Base-by-base conservation (phyloP, 35 echinoderm and acorn worm species). In the Chiridota heheva region DNA sequence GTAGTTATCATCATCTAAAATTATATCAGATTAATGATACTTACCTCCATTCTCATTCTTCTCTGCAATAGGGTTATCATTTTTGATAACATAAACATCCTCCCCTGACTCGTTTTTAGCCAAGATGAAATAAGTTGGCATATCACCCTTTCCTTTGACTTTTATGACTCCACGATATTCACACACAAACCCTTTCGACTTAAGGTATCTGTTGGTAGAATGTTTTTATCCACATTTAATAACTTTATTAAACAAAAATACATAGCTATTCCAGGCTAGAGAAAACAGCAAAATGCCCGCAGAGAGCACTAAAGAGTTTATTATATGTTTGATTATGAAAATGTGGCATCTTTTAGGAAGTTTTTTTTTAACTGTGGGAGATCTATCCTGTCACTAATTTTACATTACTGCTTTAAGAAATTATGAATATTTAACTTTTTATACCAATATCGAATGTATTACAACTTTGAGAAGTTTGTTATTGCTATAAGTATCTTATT, bases 141-240 rank as follows among this genome's bases (percentile, higher is more conserved):
- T 93, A 1, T 74, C 67, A 5, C 90, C 90, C 62, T 93, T 88
- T 24, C 90, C 90, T 77, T 93, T 93, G 22, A 93, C 78, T 56
- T 88, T 43, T 3, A 93, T 87, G 33, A 82, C 70, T 13, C 90
- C 90, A 30, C 90, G 82, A 20, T 80, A 61, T 37, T 82, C 32
- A 46, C 38, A 82, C 3, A 77, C 51, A 42, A 69, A 93, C 44
- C 47, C 79, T 20, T 24, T 61, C 33, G 32, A 72, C 29, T 40
- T 42, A 7, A 61, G 55, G 31, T 78, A 24, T 42, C 75, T 78
- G 55, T 38, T 13, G 22, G n/a, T n/a, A n/a, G n/a, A n/a, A n/a
- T n/a, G n/a, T n/a, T n/a, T n/a, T n/a, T n/a, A n/a, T n/a, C n/a
- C n/a, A n/a, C n/a, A n/a, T n/a, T n/a, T n/a, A n/a, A n/a, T n/a